These are phyloP conservation scores for Ricordea florida DNA, from an alignment of 92 coral and sea anemone species.

Conservation along the genomic window DNA sequence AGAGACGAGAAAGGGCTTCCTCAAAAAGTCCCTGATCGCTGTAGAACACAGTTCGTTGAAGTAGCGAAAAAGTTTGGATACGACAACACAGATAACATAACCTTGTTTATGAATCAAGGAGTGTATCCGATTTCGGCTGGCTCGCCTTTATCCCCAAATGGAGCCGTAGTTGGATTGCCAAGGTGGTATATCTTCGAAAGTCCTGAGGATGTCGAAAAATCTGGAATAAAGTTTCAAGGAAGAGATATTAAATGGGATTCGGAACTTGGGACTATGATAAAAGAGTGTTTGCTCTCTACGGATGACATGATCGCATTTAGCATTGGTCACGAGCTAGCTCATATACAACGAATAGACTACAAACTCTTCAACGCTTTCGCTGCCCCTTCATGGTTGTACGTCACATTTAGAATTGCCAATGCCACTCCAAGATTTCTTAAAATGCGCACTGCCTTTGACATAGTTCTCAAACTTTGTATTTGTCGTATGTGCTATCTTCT, in stretches of 20 bases:
- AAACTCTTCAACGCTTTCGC: slow-evolving; percentile 37
- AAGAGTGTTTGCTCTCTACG: slow-evolving; percentile 61
- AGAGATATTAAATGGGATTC: slow-evolving; percentile 86
- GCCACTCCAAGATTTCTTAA: slow-evolving; percentile 49
- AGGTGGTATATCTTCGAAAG: slow-evolving; percentile 74
- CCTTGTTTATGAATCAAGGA: slow-evolving; percentile 73
- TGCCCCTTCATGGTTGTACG: slow-evolving; percentile 77
- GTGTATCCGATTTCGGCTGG: slow-evolving; percentile 80
- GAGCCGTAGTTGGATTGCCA: slow-evolving; percentile 80
- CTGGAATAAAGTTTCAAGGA: slow-evolving; percentile 75
- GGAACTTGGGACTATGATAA: slow-evolving; percentile 77
- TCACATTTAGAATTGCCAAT: slow-evolving; percentile 67
- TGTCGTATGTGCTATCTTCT: slow-evolving; percentile 71
- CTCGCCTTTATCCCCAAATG: slow-evolving; percentile 62
- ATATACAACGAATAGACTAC: slow-evolving; percentile 60
- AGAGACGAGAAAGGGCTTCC: slow-evolving; percentile 29
- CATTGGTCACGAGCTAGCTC: slow-evolving; percentile 78
- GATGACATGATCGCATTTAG: slow-evolving; percentile 80
- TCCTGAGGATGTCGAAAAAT: slow-evolving; percentile 66
- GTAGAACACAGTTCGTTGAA: slow-evolving; percentile 58
- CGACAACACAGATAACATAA: slow-evolving; percentile 48
- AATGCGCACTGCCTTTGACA: slow-evolving; percentile 43
- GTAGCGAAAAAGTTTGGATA: slow-evolving; percentile 70
- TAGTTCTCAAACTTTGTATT: slow-evolving; percentile 67
- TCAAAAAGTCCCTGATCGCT: slow-evolving; percentile 52